Percentiles rank a stretch among this genome's conserved stretches.
Evolutionary conservation across 2,888 invertebrate species (phyloP).

Genomic region (Hirtodrosophila duncani): DNA sequence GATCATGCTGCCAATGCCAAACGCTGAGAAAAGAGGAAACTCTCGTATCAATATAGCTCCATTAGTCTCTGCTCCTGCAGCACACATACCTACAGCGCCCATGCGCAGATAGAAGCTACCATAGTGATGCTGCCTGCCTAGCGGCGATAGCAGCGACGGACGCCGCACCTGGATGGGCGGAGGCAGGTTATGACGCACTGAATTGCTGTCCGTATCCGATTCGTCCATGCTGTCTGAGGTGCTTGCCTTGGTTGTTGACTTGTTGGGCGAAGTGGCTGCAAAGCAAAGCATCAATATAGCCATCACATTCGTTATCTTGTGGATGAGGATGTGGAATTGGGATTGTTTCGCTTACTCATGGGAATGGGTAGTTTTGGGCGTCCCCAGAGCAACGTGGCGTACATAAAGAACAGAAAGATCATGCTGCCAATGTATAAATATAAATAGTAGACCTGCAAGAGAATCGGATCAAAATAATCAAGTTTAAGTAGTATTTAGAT

Average conservation of each 20-base stretch:
- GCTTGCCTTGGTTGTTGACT: constrained; percentile 71
- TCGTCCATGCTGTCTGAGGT: constrained; percentile 82
- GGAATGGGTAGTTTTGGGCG: constrained; percentile 81
- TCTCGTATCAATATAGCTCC: background rate
- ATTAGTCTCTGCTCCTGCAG: background rate
- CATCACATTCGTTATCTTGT: no score
- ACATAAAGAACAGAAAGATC: constrained; percentile 90
- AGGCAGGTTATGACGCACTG: constrained; percentile 77
- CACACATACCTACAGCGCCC: constrained; percentile 90
- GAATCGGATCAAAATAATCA: background rate
- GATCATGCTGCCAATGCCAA: constrained; percentile 98
- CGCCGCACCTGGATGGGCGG: constrained; percentile 79
- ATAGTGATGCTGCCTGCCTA: constrained; percentile 86
- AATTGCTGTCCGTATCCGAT: constrained; percentile 79
- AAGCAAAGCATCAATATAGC: background rate
- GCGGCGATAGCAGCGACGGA: constrained; percentile 79
- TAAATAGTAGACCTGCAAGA: constrained; percentile 87
- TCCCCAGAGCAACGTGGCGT: constrained; percentile 86
- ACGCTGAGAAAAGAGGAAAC: constrained; percentile 82
- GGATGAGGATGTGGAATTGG: no score
- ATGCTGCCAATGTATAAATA: constrained; percentile 93
- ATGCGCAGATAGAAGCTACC: constrained; percentile 95
- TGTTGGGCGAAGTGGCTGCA: constrained; percentile 74
- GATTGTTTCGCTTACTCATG: constrained; percentile 81
- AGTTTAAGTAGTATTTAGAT: background rate